Evolutionary conservation across 2,888 invertebrate genomes (phyloP), one percentile per base, ranked within the genome.

Genomic region (Belgica antarctica): DNA sequence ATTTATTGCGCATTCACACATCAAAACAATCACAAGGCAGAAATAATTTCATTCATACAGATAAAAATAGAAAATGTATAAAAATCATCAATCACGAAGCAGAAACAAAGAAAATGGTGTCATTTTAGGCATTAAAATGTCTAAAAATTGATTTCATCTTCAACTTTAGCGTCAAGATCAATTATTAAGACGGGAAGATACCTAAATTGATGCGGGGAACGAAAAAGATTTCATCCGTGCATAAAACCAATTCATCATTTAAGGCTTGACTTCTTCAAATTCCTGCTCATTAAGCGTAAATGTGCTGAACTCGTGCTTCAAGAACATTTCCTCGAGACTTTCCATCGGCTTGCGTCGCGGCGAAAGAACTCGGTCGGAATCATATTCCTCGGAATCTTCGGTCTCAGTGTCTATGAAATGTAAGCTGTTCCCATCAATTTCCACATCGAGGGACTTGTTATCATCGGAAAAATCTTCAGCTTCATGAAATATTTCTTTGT

Each of bases 291-390:
- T 41, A 19, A 70, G 27, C n/a, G 61, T 70, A 57, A 61, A 61
- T 5, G 59, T 59, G 22, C 22, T 27, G 28, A 70, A 70, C n/a
- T 70, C 70, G 24, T 70, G 59, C 19, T 70, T 70, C 2, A 70
- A 22, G 22, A 70, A 70, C 59, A 70, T 59, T 27, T 70, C 70
- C 41, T 70, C 70, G 15, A 70, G 61, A 25, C 61, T 70, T 28
- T 70, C 70, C 10, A 70, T 36, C 2, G 70, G 70, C 31, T 70
- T 70, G 15, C 36, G 25, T 10, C 28, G n/a, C 1, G 70, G 70
- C n/a, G 70, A 70, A 2, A 70, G 17, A 5, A 61, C 22, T 3
- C 62, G 15, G 41, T 70, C 70, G 12, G 52, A 47, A n/a, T 68
- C 68, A 57, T 68, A 68, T 22, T 28, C 57, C 12, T 61, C 61